Percentiles rank a stretch among this genome's conserved stretches.
Conservation (phyloP, 2,888 invertebrate genomes). For the Harpalus rufipes region DNA sequence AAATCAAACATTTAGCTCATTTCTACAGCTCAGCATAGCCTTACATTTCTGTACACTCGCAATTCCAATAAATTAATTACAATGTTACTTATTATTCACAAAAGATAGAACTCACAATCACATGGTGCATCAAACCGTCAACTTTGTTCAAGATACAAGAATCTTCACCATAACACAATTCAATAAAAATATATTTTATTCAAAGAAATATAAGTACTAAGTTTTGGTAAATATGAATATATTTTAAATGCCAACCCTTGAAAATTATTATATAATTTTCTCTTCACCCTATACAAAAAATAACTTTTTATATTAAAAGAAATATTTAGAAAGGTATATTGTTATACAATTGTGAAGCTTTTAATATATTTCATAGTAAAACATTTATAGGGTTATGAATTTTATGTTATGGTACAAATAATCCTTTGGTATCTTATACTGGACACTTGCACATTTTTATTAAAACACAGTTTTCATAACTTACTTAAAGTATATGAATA, state of each 20-base stretch:
- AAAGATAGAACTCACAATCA: constrained; percentile 33
- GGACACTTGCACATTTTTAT: constrained; percentile 50
- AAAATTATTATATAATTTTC: constrained; percentile 46
- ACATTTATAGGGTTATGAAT: constrained; percentile 37
- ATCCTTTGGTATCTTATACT: constrained; percentile 25
- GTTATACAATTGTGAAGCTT: constrained; percentile 45
- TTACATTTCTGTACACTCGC: constrained; percentile 55
- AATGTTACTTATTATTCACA: constrained; percentile 54
- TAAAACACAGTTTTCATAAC: constrained; percentile 4
- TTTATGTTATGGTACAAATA: constrained; percentile 47
- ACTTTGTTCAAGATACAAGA: constrained; percentile 38
- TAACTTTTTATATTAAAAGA: constrained; percentile 29
- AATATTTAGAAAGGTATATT: constrained; percentile 29
- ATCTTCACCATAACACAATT: constrained; percentile 54
- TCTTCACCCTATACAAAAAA: constrained; percentile 17
- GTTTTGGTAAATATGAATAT: constrained; percentile 20
- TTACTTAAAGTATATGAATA: not conserved
- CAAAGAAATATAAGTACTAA: constrained; percentile 39
- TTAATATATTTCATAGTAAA: constrained; percentile 36
- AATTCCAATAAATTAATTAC: constrained; percentile 56
- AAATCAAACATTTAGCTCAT: constrained; percentile 55
- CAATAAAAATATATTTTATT: constrained; percentile 11
- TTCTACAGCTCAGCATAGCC: constrained; percentile 54
- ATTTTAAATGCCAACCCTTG: constrained; percentile 26
- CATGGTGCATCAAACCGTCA: constrained; percentile 25